Evolutionary conservation across 2,797 vertebrate genomes (phyloP), one percentile per base, ranked within the genome.

Genomic region (Melanogrammus aeglefinus): DNA sequence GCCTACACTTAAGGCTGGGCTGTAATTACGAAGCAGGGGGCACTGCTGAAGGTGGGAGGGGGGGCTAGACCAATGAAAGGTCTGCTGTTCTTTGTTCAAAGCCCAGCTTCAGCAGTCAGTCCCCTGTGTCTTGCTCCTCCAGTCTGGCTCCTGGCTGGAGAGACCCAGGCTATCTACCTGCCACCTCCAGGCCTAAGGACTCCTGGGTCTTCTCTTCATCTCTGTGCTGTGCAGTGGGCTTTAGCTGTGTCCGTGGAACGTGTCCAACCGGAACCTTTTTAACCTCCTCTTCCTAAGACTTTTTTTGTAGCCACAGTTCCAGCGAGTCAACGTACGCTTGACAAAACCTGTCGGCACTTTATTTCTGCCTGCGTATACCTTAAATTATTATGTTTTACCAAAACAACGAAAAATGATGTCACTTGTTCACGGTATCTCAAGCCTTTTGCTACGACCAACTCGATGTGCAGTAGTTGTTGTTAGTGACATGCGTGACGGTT

Each of bases 161-260:
- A 12, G 63, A 27, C n/a, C 51, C 63, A 1, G 18, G 27, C 74
- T 73, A 73, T 77, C 79, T 57, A 77, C 77, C 33, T 44, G 73
- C 78, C 81, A 73, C 81, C 76, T 66, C 63, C 75, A 78, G 71
- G n/a, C 57, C 63, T 24, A 63, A 16, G 1, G 21, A n/a, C 57
- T 7, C 4, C 24, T 2, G 21, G 6, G 2, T 66, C 63, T 27
- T 27, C n/a, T 66, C 51, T 78, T 86, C 80, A 41, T 78, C 77
- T 86, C 77, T 79, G 79, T 85, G 85, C 85, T 87, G 83, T 89
- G 84, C 84, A 83, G 79, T 83, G 77, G 81, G 82, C 87, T 92
- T 63, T 89, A 72, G 80, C 83, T 84, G 86, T 84, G 84, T 87
- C 77, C 85, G 80, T 88, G 85, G 80, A 90, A 86, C 78, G 84